phyloP scores from a whole-genome alignment of 2,797 vertebrate genomes.

The Dendrocincla fuliginosa region DNA sequence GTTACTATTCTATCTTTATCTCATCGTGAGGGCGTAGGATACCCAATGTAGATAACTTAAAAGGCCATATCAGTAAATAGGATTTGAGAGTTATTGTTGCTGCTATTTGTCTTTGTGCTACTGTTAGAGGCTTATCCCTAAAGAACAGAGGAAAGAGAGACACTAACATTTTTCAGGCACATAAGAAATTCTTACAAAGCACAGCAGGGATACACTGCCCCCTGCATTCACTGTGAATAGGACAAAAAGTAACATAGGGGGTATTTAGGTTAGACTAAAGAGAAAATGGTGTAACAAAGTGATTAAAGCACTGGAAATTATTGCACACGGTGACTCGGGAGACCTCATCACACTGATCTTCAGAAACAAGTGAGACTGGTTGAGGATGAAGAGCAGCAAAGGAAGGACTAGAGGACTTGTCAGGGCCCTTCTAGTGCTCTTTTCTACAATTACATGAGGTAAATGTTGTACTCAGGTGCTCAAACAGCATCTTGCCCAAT shows the following conservation, averaged over 20 bases:
- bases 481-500: background rate
- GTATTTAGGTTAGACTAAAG: background rate
- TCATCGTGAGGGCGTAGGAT: rapidly evolving
- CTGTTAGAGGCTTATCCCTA: background rate
- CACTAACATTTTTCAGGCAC: background rate
- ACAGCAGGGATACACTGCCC: background rate
- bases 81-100: background rate
- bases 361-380: background rate
- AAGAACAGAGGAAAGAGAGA: background rate
- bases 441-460: background rate
- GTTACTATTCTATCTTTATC: rapidly evolving
- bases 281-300: background rate
- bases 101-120: background rate
- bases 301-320: background rate
- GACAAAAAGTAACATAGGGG: background rate
- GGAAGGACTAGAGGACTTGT: background rate
- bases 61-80: background rate
- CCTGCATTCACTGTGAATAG: background rate
- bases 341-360: background rate
- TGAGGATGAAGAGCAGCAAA: background rate
- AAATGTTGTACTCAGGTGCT: background rate
- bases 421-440: background rate
- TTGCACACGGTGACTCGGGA: background rate
- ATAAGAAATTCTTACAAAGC: background rate
- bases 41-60: background rate